phyloP scores from a whole-genome alignment of 2,113 vertebrate species.

The Piaya cayana region DNA sequence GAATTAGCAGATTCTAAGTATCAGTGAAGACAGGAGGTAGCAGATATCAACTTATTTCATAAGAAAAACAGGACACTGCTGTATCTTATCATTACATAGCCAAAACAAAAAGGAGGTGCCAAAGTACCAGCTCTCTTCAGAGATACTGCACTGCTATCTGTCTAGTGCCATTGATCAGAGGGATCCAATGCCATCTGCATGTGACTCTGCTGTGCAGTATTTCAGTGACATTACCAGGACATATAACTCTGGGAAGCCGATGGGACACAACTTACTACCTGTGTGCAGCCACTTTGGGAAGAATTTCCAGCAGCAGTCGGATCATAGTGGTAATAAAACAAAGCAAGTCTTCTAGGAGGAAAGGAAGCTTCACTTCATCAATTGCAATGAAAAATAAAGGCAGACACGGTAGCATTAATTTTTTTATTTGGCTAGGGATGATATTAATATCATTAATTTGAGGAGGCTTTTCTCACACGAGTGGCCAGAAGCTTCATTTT shows the following conservation, averaged over 20 bases:
- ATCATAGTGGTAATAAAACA: not conserved
- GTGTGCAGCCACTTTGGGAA: not conserved
- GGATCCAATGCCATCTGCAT: not conserved
- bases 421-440: not conserved
- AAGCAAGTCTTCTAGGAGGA: not conserved
- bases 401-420: not conserved
- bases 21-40: not conserved
- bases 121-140: not conserved
- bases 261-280: not conserved
- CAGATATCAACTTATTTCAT: not conserved
- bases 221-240: not conserved
- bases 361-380: not conserved
- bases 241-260: not conserved
- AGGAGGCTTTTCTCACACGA: accelerated
- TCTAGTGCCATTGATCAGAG: not conserved
- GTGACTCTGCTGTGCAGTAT: not conserved
- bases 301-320: not conserved
- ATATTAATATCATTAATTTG: not conserved
- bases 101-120: constrained; percentile 44
- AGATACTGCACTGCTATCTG: not conserved
- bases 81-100: constrained; percentile 5
- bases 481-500: not conserved
- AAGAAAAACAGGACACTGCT: not conserved
- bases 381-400: not conserved
- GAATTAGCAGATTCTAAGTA: not conserved